phyloP scores from a whole-genome alignment of 1,140 invertebrate genomes.

The Trinorchestia longiramus region DNA sequence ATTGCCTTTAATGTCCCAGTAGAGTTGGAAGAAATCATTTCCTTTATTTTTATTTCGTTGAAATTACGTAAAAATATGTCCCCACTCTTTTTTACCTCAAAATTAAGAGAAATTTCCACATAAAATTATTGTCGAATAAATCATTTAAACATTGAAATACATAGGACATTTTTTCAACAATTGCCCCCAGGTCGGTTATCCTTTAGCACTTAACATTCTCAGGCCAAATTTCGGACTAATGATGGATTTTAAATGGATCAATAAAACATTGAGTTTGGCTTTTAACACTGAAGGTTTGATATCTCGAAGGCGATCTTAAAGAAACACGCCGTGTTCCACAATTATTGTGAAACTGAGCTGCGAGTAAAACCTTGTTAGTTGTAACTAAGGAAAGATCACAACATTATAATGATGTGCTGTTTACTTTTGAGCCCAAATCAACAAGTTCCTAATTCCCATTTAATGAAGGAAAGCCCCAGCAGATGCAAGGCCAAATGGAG shows the following conservation, averaged over 20 bases:
- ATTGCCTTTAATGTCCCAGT: no score
- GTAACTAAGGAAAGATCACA: not conserved
- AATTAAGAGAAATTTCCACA: no score
- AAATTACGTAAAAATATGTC: no score
- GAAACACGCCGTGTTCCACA: not conserved
- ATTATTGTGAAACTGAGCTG: not conserved
- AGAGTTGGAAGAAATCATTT: no score
- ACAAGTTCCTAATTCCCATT: constrained; percentile 40
- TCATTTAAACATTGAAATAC: no score
- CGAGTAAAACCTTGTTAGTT: not conserved
- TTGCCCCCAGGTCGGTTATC: no score
- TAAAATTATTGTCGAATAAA: no score
- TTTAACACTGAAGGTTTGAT: not conserved
- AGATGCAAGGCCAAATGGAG: not conserved
- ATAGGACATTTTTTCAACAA: no score
- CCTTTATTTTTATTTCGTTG: no score
- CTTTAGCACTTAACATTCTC: not conserved
- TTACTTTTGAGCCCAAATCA: not conserved
- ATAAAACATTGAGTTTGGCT: not conserved
- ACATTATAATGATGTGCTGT: constrained; percentile 20
- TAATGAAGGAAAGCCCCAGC: constrained; percentile 18
- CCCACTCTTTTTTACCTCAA: no score
- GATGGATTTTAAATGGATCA: not conserved
- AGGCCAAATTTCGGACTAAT: not conserved
- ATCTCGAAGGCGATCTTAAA: not conserved